Evolutionary conservation across 2,888 invertebrate species (phyloP), one percentile per base, ranked within the genome.

Genomic region (Oegoconia quadripuncta): DNA sequence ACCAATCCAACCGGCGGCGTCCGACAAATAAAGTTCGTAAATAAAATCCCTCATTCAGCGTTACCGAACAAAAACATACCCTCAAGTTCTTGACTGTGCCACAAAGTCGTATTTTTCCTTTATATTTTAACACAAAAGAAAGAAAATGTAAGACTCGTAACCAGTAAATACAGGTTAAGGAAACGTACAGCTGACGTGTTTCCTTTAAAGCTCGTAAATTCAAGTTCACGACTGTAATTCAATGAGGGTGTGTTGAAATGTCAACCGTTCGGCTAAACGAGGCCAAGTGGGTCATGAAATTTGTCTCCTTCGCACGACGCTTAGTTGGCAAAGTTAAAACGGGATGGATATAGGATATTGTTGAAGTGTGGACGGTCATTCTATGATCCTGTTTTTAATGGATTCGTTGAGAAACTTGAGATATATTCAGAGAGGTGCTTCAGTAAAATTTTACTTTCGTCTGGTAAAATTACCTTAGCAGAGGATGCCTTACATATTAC

Each of bases 161-260:
- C n/a, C 6, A 9, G 13, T 27, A 27, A 27, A 27, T 27, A 27
- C 27, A 13, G 12, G 7, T 12, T 27, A 27, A 12, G 12, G 7
- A 12, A 27, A 27, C 27, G 13, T 12, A 27, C 12, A 13, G 27
- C 14, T 27, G 27, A 13, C 13, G 27, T 8, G 14, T 27, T 27
- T n/a, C 27, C 27, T 27, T 27, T 27, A 27, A 30, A 32, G 22
- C 32, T 23, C 29, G 29, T 39, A 39, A 25, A 34, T 39, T 34
- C 39, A 39, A 39, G 39, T 34, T 38, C 33, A 38, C 20, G 38
- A 28, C 38, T 18, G 27, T 22, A 34, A 39, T 39, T 28, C 34
- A 20, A 39, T 23, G 22, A 30, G 29, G 27, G 25, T 28, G 37
- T 12, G 29, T 20, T 32, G 34, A 36, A 39, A 39, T 39, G 34